Base-by-base conservation (phyloP, 2,888 invertebrate species). In the Idaea straminata region DNA sequence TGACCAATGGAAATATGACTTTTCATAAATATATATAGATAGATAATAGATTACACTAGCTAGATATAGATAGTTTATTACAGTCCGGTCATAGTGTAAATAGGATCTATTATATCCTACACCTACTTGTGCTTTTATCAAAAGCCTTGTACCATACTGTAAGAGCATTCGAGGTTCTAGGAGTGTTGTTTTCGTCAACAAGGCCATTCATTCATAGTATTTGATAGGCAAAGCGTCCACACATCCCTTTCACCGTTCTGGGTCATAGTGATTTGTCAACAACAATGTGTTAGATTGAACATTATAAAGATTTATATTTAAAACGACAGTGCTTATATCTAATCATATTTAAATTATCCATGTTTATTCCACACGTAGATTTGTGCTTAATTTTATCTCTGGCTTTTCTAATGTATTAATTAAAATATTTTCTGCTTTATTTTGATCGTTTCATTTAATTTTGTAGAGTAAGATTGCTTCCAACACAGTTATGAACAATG, bases 351-450 rank as follows among this genome's bases (percentile, higher is more conserved):
- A 80, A 79, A 78, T 77, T 79, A 77, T 77, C 77, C 60, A 72
- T 67, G 63, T 69, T 59, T 77, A 73, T 70, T 71, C 67, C 68
- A 62, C 62, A 63, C 63, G 65, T 68, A 65, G 66, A 72, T 75
- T 66, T 72, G 70, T 69, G 71, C 73, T 80, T 74, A 59, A 64
- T 59, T 74, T 65, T 71, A 36, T 72, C 74, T 75, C 69, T 70
- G 65, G 71, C 73, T 76, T 74, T 35, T 70, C 65, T 71, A 81
- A 72, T 82, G 36, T 36, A 10, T 36, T 36, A 36, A 36, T 36
- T 36, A 36, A 78, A 73, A 77, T 80, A 74, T 76, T 80, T 81
- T 78, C 78, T 74, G 82, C 82, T 82, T 81, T 68, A 68, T n/a
- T 62, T 25, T 0, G 57, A 65, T 61, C 61, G 77, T 73, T 73